Evolutionary conservation across 2,113 vertebrate species (phyloP).

Genomic region (Hystrix brachyura): DNA sequence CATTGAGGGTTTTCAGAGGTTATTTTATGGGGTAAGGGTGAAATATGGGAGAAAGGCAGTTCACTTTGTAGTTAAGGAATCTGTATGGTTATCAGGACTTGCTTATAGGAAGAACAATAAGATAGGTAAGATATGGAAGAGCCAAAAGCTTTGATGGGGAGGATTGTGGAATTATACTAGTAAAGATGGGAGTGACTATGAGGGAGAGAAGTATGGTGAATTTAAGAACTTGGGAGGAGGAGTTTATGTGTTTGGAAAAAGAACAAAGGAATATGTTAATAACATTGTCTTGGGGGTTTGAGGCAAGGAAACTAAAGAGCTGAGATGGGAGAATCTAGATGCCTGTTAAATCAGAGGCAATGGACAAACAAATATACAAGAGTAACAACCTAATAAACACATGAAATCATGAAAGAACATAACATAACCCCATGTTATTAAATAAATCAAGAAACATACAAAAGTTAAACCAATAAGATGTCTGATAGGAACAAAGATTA

Average conservation of each 20-base stretch:
- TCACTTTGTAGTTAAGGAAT: not conserved
- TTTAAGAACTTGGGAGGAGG: not conserved
- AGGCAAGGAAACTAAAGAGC: not conserved
- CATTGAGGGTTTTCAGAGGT: not conserved
- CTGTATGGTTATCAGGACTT: not conserved
- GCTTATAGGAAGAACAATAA: not conserved
- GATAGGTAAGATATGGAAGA: not conserved
- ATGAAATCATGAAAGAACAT: not conserved
- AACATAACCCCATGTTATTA: not conserved
- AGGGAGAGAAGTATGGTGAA: not conserved
- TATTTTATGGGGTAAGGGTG: not conserved
- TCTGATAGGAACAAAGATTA: not conserved
- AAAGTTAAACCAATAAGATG: not conserved
- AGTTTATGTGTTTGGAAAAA: not conserved
- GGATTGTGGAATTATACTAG: not conserved
- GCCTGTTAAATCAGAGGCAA: not conserved
- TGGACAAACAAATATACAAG: not conserved
- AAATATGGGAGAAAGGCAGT: not conserved
- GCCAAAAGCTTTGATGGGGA: not conserved
- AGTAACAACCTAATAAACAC: not conserved
- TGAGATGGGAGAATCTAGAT: not conserved
- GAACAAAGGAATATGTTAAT: not conserved
- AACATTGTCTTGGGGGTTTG: not conserved
- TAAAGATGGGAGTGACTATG: not conserved
- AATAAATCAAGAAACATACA: not conserved